These are phyloP conservation scores for Microctenopoma lineatum DNA, from an alignment of 2,797 vertebrate genomes.

Conservation along the genomic window DNA sequence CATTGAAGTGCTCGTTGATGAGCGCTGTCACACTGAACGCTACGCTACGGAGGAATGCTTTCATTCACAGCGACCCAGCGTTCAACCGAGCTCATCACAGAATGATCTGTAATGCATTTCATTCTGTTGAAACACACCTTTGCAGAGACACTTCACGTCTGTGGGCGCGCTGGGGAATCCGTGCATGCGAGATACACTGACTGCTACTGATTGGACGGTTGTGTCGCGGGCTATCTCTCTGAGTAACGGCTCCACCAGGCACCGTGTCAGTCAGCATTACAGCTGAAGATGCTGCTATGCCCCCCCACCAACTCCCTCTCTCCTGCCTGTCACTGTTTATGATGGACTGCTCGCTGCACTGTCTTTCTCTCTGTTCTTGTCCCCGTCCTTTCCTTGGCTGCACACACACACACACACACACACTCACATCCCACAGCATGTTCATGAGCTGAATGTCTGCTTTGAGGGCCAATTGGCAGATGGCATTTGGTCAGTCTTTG, in stretches of 20 bases:
- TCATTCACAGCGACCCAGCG: background rate
- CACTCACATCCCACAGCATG: constrained; percentile 30
- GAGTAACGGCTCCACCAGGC: constrained; percentile 66
- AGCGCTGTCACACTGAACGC: constrained; percentile 4
- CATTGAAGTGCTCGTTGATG: constrained; percentile 13
- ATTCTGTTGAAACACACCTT: background rate
- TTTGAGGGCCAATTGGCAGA: constrained; percentile 3
- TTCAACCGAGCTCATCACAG: constrained; percentile 4
- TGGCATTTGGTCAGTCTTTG: background rate
- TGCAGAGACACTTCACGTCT: background rate
- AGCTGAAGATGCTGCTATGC: constrained; percentile 53
- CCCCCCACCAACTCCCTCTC: constrained; percentile 41
- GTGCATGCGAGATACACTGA: constrained; percentile 33
- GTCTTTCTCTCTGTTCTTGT: constrained; percentile 43
- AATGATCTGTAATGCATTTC: background rate
- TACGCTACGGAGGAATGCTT: background rate
- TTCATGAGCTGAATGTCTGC: constrained; percentile 59
- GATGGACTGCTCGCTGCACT: constrained; percentile 60
- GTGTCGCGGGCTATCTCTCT: constrained; percentile 58
- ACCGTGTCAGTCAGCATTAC: constrained; percentile 75
- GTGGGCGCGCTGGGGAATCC: constrained; percentile 13
- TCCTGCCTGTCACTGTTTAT: constrained; percentile 63
- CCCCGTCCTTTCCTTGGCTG: constrained; percentile 31
- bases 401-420: background rate
- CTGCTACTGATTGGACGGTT: constrained; percentile 58